Percentiles rank a stretch among this genome's conserved stretches.
Conservation (phyloP, 2,113 vertebrate genomes). For the Taurulus bubalis region DNA sequence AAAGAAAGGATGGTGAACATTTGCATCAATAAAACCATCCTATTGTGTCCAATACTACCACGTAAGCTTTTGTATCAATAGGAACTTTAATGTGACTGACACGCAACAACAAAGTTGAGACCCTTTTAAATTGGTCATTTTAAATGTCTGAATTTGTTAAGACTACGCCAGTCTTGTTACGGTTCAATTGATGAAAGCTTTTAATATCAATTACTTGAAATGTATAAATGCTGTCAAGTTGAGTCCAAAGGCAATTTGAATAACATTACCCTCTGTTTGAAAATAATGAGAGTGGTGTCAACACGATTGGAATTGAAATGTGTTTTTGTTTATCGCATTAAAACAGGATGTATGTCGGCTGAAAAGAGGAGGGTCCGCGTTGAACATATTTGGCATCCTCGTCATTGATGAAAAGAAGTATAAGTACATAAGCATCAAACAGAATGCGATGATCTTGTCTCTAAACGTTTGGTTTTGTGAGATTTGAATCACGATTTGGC, state of each 20-base stretch:
- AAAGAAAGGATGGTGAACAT: no score
- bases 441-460: not conserved
- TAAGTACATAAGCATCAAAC: not conserved
- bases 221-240: not conserved
- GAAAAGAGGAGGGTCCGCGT: not conserved
- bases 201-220: not conserved
- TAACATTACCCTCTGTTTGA: not conserved
- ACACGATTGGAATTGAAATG: not conserved
- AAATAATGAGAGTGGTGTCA: not conserved
- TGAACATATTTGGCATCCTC: not conserved
- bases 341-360: no score
- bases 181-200: not conserved
- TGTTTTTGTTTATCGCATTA: not conserved
- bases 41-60: no score
- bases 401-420: not conserved
- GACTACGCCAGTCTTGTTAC: not conserved
- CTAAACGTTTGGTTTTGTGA: not conserved
- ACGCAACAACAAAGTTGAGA: not conserved
- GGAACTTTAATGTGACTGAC: not conserved
- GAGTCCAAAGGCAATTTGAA: not conserved
- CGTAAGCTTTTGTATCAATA: not conserved
- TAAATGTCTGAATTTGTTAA: not conserved
- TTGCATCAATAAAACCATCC: no score
- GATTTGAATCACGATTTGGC: not conserved
- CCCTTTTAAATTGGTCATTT: not conserved